phyloP scores from a whole-genome alignment of 2,113 vertebrate species.

The Pedetes capensis region DNA sequence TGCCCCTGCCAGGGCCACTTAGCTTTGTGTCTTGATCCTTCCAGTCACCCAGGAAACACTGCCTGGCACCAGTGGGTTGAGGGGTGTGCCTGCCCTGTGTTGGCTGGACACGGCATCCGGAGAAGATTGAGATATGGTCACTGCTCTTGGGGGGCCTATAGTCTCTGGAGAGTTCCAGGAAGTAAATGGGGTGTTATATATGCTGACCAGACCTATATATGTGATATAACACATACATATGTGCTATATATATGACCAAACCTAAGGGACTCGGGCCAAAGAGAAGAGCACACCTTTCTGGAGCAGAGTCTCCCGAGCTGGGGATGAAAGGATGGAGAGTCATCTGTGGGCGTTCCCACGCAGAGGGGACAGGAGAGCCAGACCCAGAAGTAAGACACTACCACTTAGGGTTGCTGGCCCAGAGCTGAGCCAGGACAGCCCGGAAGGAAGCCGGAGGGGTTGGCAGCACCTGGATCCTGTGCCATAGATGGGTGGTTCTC shows the following conservation, averaged over 20 bases:
- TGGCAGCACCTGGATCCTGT: not conserved
- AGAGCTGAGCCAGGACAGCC: not conserved
- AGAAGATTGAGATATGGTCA: not conserved
- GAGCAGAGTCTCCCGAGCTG: not conserved
- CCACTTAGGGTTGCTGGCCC: not conserved
- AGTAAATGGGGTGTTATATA: accelerated
- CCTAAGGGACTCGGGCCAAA: not conserved
- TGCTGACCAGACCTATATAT: too few relatives aligned
- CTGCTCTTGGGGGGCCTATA: not conserved
- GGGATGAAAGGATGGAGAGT: not conserved
- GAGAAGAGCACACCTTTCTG: not conserved
- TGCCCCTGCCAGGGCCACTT: accelerated
- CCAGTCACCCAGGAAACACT: not conserved
- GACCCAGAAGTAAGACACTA: not conserved
- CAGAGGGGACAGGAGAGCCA: not conserved
- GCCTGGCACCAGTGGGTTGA: not conserved
- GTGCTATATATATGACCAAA: not conserved
- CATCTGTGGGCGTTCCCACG: not conserved
- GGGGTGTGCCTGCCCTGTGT: too few relatives aligned
- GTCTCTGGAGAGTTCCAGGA: not conserved
- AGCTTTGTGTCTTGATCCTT: not conserved
- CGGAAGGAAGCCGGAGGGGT: not conserved
- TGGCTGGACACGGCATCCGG: not conserved
- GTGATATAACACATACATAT: too few relatives aligned
- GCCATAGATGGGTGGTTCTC: not conserved